phyloP scores from a whole-genome alignment of 1,140 invertebrate genomes.

The Orussus abietinus region DNA sequence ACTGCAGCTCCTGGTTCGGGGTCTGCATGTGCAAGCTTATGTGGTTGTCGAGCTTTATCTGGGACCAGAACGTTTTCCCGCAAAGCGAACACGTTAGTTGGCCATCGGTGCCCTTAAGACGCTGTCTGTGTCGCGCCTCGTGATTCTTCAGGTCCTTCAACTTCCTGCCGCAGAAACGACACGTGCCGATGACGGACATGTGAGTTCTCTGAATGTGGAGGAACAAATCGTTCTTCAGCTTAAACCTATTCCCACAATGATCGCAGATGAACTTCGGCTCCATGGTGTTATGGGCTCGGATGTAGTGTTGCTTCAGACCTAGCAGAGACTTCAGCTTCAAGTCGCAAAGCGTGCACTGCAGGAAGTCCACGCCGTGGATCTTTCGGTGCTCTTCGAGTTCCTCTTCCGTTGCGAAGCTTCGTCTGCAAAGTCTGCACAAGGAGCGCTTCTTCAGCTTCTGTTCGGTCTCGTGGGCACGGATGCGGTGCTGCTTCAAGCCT shows the following conservation, averaged over 20 bases:
- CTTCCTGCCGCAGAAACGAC: constrained; percentile 25
- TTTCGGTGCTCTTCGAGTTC: constrained; percentile 23
- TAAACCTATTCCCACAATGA: constrained; percentile 33
- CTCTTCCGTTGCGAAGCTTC: no score
- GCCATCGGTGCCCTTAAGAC: constrained; percentile 1
- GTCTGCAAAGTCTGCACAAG: no score
- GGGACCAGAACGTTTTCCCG: constrained; percentile 46
- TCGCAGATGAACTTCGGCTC: constrained; percentile 29
- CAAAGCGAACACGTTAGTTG: constrained; percentile 48
- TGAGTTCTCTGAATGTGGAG: constrained; percentile 26
- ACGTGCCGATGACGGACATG: constrained; percentile 12
- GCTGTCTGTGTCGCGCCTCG: constrained; percentile 27
- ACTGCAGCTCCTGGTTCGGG: constrained; percentile 20
- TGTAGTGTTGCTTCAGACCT: constrained; percentile 50
- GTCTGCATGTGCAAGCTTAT: constrained; percentile 49
- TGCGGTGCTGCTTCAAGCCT: constrained; percentile 51
- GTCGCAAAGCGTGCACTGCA: constrained; percentile 38
- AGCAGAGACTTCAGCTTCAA: constrained; percentile 48
- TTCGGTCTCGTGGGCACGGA: constrained; percentile 42
- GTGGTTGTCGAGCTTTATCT: constrained; percentile 45
- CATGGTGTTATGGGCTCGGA: constrained; percentile 36
- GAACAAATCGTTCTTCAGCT: constrained; percentile 27
- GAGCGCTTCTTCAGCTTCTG: no score
- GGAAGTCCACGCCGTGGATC: constrained; percentile 20
- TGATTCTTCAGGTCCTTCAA: constrained; percentile 28